Conservation (phyloP, 2,888 invertebrate species). For the Hipparchia sbordonii region DNA sequence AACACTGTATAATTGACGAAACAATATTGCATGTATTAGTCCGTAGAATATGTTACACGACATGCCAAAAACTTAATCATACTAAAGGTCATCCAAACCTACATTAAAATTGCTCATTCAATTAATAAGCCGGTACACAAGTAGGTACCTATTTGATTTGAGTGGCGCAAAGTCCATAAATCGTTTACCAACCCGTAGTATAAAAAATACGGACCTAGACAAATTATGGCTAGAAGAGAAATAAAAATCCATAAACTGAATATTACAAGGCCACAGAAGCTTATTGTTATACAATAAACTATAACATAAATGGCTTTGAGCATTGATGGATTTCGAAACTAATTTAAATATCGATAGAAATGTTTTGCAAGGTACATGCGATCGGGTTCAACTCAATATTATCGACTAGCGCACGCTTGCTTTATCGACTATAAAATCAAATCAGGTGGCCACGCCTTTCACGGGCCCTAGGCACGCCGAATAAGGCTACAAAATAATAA, state of each 20-base stretch:
- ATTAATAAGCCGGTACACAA: conserved; percentile 48
- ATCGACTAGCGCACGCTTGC: conserved; percentile 49
- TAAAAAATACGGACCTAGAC: neutral
- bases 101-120: conserved; percentile 50
- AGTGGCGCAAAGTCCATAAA: conserved; percentile 35
- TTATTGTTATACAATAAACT: conserved; percentile 47
- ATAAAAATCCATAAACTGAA: conserved; percentile 21
- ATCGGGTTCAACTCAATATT: conserved; percentile 51
- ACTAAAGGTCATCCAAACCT: conserved; percentile 14
- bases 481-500: conserved; percentile 22
- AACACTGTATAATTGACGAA: conserved; percentile 10
- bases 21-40: conserved; percentile 18
- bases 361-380: conserved; percentile 49
- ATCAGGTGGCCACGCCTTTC: conserved; percentile 68
- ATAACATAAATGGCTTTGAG: conserved; percentile 46
- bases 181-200: conserved; percentile 28
- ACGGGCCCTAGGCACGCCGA: conserved; percentile 54
- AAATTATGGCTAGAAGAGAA: neutral
- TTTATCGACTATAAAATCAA: conserved; percentile 70
- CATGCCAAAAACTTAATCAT: conserved; percentile 25
- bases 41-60: conserved; percentile 4
- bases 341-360: conserved; percentile 60
- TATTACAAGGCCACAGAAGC: conserved; percentile 52
- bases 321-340: conserved; percentile 48
- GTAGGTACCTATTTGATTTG: conserved; percentile 10